Evolutionary conservation across 1,140 invertebrate genomes (phyloP).

Genomic region (Procambarus virginalis): DNA sequence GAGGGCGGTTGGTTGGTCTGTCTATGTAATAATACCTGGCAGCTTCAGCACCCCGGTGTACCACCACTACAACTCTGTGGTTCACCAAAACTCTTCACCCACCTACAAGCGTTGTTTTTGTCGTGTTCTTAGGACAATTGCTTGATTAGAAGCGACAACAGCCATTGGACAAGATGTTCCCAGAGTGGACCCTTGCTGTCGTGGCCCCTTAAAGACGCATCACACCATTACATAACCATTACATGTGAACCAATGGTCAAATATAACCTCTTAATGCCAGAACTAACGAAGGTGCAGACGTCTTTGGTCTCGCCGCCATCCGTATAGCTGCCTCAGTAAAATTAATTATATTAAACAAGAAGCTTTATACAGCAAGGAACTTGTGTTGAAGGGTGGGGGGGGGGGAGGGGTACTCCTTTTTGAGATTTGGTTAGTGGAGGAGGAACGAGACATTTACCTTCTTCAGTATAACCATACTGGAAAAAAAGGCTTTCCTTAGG

Average conservation of each 20-base stretch:
- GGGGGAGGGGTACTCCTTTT: too few species aligned
- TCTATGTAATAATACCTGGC: too few species aligned
- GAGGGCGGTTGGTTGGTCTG: too few species aligned
- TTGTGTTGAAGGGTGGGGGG: neutral
- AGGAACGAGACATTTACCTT: conserved; percentile 4
- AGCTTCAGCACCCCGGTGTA: too few species aligned
- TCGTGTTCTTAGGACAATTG: neutral
- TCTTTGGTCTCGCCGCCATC: neutral
- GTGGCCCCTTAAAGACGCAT: neutral
- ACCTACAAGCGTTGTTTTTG: neutral
- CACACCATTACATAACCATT: too few species aligned
- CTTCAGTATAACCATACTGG: neutral
- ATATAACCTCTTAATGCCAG: neutral
- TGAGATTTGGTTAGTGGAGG: neutral
- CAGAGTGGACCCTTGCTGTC: neutral
- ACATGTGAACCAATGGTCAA: neutral
- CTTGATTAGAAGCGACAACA: neutral
- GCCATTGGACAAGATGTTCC: neutral
- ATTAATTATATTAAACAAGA: conserved; percentile 1
- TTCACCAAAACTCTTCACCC: neutral
- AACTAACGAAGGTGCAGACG: conserved; percentile 10
- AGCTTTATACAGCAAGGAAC: conserved; percentile 46
- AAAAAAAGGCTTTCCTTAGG: neutral
- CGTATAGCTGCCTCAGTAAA: conserved; percentile 3
- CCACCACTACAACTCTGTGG: neutral